Base-by-base conservation (phyloP, 2,797 vertebrate genomes). In the Semaprochilodus insignis region DNA sequence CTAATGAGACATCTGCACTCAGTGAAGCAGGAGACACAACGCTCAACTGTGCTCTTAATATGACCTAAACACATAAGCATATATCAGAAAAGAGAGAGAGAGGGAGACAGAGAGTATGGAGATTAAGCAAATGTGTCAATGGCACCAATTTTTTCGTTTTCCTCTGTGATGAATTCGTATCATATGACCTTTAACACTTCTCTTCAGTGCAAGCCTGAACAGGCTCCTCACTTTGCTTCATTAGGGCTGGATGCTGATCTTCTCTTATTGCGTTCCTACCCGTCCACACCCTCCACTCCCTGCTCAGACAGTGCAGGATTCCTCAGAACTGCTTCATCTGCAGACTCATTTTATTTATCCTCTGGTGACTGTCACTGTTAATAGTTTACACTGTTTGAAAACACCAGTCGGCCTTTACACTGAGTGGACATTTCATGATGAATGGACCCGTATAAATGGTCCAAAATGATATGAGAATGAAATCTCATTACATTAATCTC, bases 141-240 rank as follows among this genome's bases (percentile, higher is more conserved):
- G 10, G 21, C n/a, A 21, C 55, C 27, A 44, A 34, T 74, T 83
- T 44, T 78, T 55, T 15, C 34, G 52, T 78, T 66, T 66, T 78
- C 60, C 60, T 31, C 63, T 3, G 48, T 71, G 27, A 62, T 80
- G 76, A 69, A 75, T 85, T 85, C 25, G 70, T 77, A 81, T 80
- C 74, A 73, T 67, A 48, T 74, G 60, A 78, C 76, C 60, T 81
- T 81, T 62, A 85, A 48, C 60, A 65, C 25, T 77, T 76, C 72
- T n/a, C 72, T 15, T 77, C 27, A 65, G 74, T 67, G 73, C 83
- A 88, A 76, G 83, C 79, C 85, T 57, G 23, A 84, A 70, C 86
- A 85, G 81, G 80, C 65, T 81, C 60, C 62, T 48, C 16, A 40
- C 27, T 57, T 73, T 16, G 75, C 69, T 83, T 73, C 67, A 77